Conservation (phyloP, 2,888 invertebrate species). For the Diachrysia chrysitis region DNA sequence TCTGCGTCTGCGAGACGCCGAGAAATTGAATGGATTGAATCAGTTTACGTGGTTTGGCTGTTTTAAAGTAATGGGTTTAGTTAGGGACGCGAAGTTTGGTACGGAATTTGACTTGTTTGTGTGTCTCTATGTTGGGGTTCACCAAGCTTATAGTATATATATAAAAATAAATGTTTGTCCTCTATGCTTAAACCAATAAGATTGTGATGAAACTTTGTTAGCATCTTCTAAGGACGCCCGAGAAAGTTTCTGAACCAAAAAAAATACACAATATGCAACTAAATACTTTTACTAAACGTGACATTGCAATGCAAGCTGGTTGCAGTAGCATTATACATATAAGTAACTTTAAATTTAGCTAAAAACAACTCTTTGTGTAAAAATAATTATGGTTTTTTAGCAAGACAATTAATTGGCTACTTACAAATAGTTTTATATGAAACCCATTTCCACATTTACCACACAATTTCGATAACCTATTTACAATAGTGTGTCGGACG, state of each 20-base stretch:
- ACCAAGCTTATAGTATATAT: no score
- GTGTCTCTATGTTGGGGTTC: not conserved
- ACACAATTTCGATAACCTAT: conserved; percentile 8
- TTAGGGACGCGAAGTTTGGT: conserved; percentile 17
- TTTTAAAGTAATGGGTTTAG: conserved; percentile 39
- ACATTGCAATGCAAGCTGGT: no score
- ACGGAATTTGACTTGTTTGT: conserved; percentile 3
- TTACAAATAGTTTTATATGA: not conserved
- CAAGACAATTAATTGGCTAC: not conserved
- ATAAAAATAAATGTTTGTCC: no score
- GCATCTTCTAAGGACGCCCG: no score
- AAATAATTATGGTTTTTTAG: not conserved
- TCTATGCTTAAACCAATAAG: no score
- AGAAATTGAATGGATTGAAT: conserved; percentile 53
- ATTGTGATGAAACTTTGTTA: no score
- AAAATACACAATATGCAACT: no score
- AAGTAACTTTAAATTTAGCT: no score
- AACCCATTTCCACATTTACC: not conserved
- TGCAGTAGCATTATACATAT: no score
- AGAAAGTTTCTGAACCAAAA: no score
- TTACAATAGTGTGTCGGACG: conserved; percentile 11
- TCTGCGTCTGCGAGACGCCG: conserved; percentile 44
- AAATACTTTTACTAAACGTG: no score
- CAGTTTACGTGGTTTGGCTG: conserved; percentile 37
- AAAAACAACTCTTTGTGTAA: not conserved